Percentiles rank a stretch among this genome's conserved stretches.
Conservation (phyloP, 2,888 invertebrate genomes). For the Drosophila leonis region DNA sequence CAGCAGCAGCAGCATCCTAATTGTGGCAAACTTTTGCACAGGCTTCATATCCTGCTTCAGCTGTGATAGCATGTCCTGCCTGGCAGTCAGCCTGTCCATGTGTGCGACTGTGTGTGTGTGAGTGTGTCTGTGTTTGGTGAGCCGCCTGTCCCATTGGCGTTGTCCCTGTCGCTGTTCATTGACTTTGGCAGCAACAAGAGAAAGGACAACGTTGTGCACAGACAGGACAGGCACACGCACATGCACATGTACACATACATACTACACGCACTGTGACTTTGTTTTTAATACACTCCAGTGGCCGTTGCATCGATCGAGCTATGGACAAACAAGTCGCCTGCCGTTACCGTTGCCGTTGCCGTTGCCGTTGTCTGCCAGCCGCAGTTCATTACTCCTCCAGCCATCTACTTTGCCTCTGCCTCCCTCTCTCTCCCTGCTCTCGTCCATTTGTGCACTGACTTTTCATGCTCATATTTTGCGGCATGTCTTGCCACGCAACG, state of each 20-base stretch:
- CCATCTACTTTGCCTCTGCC: constrained; percentile 45
- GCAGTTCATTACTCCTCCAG: constrained; percentile 76
- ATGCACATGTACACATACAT: constrained; percentile 27
- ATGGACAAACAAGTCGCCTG: constrained; percentile 72
- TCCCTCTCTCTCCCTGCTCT: not conserved
- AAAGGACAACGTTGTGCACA: constrained; percentile 37
- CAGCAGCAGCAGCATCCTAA: constrained; percentile 65
- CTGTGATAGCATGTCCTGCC: constrained; percentile 37
- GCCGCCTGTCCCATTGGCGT: constrained; percentile 55
- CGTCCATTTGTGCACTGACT: constrained; percentile 47
- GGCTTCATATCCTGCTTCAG: constrained; percentile 67
- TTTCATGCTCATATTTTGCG: constrained; percentile 66
- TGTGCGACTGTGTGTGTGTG: constrained; percentile 6
- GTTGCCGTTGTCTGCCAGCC: constrained; percentile 51
- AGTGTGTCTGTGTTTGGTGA: constrained; percentile 51
- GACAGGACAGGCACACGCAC: constrained; percentile 49
- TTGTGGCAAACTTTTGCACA: constrained; percentile 77
- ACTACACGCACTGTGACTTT: constrained; percentile 69
- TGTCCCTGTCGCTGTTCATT: constrained; percentile 69
- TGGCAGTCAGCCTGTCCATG: constrained; percentile 1
- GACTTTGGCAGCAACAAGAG: constrained; percentile 71
- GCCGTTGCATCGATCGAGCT: constrained; percentile 70
- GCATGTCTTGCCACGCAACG: constrained; percentile 29
- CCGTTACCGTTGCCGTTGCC: constrained; percentile 44
- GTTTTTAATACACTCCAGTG: constrained; percentile 79